Base-by-base conservation (phyloP, 2,888 invertebrate genomes). In the Drosophila bunnanda region DNA sequence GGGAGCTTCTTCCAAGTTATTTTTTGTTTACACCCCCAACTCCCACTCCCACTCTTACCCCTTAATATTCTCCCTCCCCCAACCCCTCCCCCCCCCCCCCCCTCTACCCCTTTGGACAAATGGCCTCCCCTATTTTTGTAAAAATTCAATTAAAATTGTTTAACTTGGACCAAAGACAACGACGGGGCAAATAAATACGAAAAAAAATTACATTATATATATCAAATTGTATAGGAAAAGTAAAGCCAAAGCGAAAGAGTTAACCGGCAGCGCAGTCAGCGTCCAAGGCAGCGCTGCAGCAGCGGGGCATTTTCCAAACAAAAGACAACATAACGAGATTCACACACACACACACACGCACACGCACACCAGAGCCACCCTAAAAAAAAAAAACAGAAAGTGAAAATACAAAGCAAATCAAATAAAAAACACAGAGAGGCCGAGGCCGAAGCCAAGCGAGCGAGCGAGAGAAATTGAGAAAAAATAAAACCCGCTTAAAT, bases 81-180 rank as follows among this genome's bases (percentile, higher is more conserved):
- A 5, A 2, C 8, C 15, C n/a, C 9, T 28, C 17, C 12, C 2
- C 8, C 15, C n/a, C 9, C 46, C 17, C 5, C 8, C 17, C 39
- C n/a, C 30, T 38, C 17, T 36, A 10, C 6, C 9, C 6, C 48
- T n/a, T 36, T 46, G 36, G 72, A 75, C 71, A 73, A 84, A 85
- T 89, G 76, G 61, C 79, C 71, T 77, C 32, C 57, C 48, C 67
- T 70, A 67, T 78, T 76, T 79, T 88, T 68, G 77, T 79, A 76
- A 86, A 82, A 88, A 89, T 88, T 86, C 87, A 89, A 89, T 90
- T 90, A 90, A 85, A 89, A 85, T 85, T 82, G 74, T 78, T 85
- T 79, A 74, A 77, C 85, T 81, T 77, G 46, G 64, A 52, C 73
- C 32, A 56, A 74, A 64, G 71, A 57, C 22, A 55, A 57, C 43